These are phyloP conservation scores for Eristalinus aeneus DNA, from an alignment of 2,888 invertebrate genomes.

Conservation along the genomic window DNA sequence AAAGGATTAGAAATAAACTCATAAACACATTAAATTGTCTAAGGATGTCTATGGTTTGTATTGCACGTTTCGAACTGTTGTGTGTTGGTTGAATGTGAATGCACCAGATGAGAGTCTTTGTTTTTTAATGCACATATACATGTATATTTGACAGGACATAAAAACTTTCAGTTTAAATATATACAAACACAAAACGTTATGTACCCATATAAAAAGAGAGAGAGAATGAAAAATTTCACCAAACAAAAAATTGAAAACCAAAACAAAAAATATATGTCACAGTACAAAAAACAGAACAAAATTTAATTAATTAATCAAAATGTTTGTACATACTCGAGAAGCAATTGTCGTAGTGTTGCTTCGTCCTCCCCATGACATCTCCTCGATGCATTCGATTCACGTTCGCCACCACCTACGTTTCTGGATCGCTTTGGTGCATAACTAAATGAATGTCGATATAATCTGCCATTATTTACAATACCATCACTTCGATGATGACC, in stretches of 20 bases:
- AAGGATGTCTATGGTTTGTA: constrained; percentile 2
- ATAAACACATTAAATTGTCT: neutral
- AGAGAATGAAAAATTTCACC: constrained; percentile 28
- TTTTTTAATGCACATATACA: constrained; percentile 61
- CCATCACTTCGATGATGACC: constrained; percentile 77
- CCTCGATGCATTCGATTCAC: constrained; percentile 79
- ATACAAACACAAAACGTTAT: constrained; percentile 3
- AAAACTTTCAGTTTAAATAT: constrained; percentile 31
- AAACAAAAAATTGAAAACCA: neutral
- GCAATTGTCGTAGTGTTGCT: constrained; percentile 96
- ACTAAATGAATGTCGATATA: constrained; percentile 81
- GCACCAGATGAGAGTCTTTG: constrained; percentile 65
- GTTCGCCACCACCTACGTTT: constrained; percentile 79
- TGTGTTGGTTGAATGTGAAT: constrained; percentile 38
- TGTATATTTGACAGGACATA: constrained; percentile 43
- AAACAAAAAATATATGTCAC: neutral
- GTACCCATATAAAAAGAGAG: constrained; percentile 1
- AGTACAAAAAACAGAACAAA: constrained; percentile 4
- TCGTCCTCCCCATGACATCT: constrained; percentile 88
- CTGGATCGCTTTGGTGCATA: constrained; percentile 80
- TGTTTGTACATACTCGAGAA: constrained; percentile 89
- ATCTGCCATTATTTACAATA: constrained; percentile 80
- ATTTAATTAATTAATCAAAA: neutral
- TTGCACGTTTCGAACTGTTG: neutral
- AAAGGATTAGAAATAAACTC: neutral